Percentiles rank a stretch among this genome's conserved stretches.
These are phyloP conservation scores for Congeria kusceri DNA, from an alignment of 2,888 invertebrate species.

Conservation along the genomic window DNA sequence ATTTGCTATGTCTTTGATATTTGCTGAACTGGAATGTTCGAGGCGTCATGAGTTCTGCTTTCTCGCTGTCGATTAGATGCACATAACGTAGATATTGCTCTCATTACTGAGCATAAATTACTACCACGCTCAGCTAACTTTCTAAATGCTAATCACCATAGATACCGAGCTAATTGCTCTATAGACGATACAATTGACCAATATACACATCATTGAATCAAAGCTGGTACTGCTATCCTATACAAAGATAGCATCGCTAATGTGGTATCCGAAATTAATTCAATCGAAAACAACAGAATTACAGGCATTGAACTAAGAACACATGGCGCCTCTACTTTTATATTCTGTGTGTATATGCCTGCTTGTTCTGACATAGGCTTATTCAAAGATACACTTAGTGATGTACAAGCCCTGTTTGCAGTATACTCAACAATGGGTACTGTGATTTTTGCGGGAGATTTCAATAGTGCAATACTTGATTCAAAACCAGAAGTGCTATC, in stretches of 20 bases:
- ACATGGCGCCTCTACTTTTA: background rate
- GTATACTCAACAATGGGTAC: background rate
- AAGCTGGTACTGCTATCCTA: background rate
- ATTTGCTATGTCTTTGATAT: too few relatives aligned
- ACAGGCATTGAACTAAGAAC: background rate
- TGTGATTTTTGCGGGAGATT: background rate
- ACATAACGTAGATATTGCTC: constrained; percentile 3
- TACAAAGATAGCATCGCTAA: background rate
- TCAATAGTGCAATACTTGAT: background rate
- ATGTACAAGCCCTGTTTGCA: background rate
- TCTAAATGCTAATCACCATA: background rate
- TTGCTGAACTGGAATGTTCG: constrained; percentile 6
- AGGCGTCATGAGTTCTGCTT: constrained; percentile 3
- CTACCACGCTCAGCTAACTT: background rate
- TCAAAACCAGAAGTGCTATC: background rate
- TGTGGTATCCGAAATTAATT: background rate
- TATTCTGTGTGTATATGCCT: constrained; percentile 5
- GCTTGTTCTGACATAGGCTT: background rate
- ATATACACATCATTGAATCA: background rate
- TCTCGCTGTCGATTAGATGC: background rate
- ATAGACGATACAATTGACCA: too few relatives aligned
- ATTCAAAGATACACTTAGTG: background rate
- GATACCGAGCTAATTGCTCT: background rate
- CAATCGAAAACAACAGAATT: background rate
- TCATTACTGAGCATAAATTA: constrained; percentile 7